These are phyloP conservation scores for Leptoteleia sp. DNA, from an alignment of 1,140 invertebrate genomes.

Conservation along the genomic window DNA sequence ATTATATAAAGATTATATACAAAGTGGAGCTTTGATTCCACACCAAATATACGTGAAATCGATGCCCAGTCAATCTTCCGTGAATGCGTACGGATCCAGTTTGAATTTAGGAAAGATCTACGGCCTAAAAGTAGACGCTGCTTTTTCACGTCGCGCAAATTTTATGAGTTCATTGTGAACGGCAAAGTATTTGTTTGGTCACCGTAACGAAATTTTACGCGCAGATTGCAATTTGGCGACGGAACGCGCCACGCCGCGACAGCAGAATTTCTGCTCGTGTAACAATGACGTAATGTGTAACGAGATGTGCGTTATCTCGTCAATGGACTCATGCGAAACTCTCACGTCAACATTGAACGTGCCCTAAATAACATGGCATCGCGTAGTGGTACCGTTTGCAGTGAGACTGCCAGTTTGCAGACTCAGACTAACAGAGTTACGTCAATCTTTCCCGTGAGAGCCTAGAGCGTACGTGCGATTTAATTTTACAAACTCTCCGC, in stretches of 20 bases:
- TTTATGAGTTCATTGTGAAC: too few relatives aligned
- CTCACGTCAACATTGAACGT: constrained; percentile 41
- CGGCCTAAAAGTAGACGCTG: too few relatives aligned
- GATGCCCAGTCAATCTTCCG: too few relatives aligned
- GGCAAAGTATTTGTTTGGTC: too few relatives aligned
- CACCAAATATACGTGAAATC: too few relatives aligned
- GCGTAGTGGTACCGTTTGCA: constrained; percentile 31
- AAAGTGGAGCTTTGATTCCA: too few relatives aligned
- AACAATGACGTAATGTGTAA: constrained; percentile 38
- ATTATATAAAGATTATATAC: too few relatives aligned
- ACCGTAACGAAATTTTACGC: too few relatives aligned
- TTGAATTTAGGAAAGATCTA: too few relatives aligned
- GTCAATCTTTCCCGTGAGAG: constrained; percentile 53
- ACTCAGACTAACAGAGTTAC: constrained; percentile 38
- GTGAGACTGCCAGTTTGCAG: too few relatives aligned
- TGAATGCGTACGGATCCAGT: too few relatives aligned
- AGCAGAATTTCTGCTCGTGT: constrained; percentile 2
- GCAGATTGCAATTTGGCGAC: neutral
- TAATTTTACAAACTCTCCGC: constrained; percentile 24
- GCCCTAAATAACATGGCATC: constrained; percentile 51
- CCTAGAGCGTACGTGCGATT: constrained; percentile 14
- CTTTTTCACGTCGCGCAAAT: too few relatives aligned
- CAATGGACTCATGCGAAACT: constrained; percentile 47
- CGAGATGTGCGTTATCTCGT: constrained; percentile 25
- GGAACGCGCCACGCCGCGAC: constrained; percentile 1